phyloP scores from a whole-genome alignment of 2,797 vertebrate species.

The Vultur gryphus region DNA sequence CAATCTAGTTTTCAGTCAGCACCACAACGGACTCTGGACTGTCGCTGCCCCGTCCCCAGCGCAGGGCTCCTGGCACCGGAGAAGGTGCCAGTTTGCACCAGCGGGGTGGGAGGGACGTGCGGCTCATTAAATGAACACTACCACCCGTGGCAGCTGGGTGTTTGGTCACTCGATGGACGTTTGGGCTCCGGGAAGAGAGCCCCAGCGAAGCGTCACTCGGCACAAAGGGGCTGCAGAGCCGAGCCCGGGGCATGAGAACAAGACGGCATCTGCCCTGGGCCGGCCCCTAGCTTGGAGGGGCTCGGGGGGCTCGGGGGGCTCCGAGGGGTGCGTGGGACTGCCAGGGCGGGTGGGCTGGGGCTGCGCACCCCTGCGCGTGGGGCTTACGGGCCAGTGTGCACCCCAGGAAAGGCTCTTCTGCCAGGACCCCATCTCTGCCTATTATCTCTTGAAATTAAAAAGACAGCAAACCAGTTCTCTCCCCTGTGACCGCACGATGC shows the following conservation, averaged over 20 bases:
- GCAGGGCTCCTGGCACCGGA: neutral
- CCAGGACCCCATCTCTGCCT: neutral
- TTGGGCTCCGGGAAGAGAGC: neutral
- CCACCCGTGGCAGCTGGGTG: neutral
- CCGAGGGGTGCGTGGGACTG: neutral
- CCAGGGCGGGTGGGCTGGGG: neutral
- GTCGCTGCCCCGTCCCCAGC: neutral
- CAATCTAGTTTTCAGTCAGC: neutral
- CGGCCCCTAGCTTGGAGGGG: neutral
- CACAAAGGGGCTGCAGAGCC: neutral
- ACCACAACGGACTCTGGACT: neutral
- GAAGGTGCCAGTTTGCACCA: neutral
- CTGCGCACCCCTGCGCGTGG: neutral
- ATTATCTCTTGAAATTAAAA: neutral
- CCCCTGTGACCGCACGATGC: neutral
- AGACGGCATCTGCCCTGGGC: neutral
- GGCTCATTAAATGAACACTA: accelerated
- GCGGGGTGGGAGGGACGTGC: neutral
- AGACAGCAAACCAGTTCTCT: neutral
- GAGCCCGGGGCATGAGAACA: neutral
- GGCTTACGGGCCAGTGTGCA: neutral
- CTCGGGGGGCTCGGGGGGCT: neutral
- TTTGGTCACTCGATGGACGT: accelerated
- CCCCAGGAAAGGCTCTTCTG: neutral
- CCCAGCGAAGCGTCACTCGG: accelerated